Base-by-base conservation (phyloP, 2,797 vertebrate genomes). In the Borostomias antarcticus region DNA sequence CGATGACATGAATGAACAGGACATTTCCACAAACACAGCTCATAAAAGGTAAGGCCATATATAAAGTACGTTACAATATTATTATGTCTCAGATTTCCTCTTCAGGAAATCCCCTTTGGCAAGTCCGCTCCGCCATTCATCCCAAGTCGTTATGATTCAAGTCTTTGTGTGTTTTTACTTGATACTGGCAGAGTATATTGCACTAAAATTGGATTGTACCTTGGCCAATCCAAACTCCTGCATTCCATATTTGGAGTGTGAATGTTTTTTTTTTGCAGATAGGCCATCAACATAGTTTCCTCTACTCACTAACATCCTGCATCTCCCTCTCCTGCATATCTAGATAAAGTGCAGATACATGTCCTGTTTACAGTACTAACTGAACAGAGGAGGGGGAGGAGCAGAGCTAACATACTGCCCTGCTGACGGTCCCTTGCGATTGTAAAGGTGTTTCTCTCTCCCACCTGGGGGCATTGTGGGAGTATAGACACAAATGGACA, bases 1-100 rank as follows among this genome's bases (percentile, higher is more conserved):
- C 64, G 71, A 75, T 72, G 58, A 45, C 37, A 54, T 66, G 58
- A 78, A 54, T 66, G 52, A 75, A 65, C 8, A 19, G 33, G 74
- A 83, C 73, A 75, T 74, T 75, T 82, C 69, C 47, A 43, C 62
- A 79, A 73, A 66, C 62, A 62, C 60, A 64, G 82, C 83, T 86
- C 73, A 72, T 86, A 83, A 85, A 88, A 83, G 70, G 77, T 82
- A 89, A 88, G 86, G 89, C 87, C 85, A 76, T 87, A 74, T 82
- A 80, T 75, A 77, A 64, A 29, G 54, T 63, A 57, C 79, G 74
- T 78, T 60, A 80, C n/a, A n/a, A n/a, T n/a, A n/a, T n/a, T n/a
- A n/a, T n/a, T n/a, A n/a, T n/a, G n/a, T n/a, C n/a, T n/a, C n/a
- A n/a, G n/a, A n/a, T n/a, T n/a, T n/a, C n/a, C 75, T 61, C 28